Base-by-base conservation (phyloP, 2,888 invertebrate species). In the Mongoloraphidia duomilia region DNA sequence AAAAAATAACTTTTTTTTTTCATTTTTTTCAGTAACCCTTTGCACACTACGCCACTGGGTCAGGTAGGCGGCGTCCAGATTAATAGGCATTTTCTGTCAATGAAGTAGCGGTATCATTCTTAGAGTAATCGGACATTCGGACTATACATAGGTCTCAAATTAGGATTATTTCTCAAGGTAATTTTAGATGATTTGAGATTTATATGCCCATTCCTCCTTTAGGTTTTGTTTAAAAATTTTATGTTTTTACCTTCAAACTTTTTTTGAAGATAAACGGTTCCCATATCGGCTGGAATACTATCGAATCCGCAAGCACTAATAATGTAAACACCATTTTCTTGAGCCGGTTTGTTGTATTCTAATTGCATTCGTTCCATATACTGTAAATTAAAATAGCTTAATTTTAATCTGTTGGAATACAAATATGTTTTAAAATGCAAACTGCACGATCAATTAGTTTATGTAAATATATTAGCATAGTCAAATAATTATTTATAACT, bases 231-330 rank as follows among this genome's bases (percentile, higher is more conserved):
- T 26, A 1, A 26, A 26, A 26, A 26, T 26, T 6, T 26, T 26
- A 26, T 26, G 47, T 35, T 34, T 50, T 64, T 63, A 70, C 88
- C 90, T 53, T 75, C 74, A 61, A 92, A 92, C 58, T 89, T 76
- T 54, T 85, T 70, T 60, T 85, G 78, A 39, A 88, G 69, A 64
- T 76, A 90, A n/a, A 84, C 66, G 0, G 86, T 69, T 1, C 96
- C 95, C 68, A 94, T 68, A 62, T 97, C 96, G 43, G 80, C 76
- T 12, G 95, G 94, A 55, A 96, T 83, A 60, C 89, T 86, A 67
- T 96, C 96, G 65, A 90, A 87, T 34, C 96, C 96, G 68, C 94
- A 95, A 2, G 94, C 85, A 56, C 89, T 91, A 34, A 97, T 70
- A 9, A 96, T 72, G 65, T 85, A 94, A 5, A 91, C 77, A n/a